Base-by-base conservation (phyloP, 2,113 vertebrate species). In the Bucco capensis region DNA sequence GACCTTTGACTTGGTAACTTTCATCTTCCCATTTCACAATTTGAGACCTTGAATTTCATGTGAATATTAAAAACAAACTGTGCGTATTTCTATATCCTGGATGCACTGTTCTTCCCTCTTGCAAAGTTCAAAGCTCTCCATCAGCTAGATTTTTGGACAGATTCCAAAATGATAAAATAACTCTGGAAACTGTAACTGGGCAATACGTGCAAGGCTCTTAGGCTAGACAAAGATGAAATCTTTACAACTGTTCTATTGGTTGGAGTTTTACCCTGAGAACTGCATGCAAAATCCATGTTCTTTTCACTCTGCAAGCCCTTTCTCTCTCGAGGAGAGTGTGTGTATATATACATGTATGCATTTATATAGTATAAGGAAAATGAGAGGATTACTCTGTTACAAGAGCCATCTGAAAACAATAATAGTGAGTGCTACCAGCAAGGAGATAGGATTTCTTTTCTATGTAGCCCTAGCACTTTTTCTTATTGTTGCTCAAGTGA, bases 101-200 rank as follows among this genome's bases (percentile, higher is more conserved):
- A 77, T 75, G 50, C 33, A 28, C 5, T 4, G 15, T 57, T 53
- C 58, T 72, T 90, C 77, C 61, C 47, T 72, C 72, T 60, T 47
- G 40, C 74, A 40, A 82, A 87, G 62, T 90, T 84, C 65, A 93
- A 67, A 92, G 86, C 74, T 56, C 73, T 60, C 65, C 24, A 50
- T 46, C 73, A 80, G 51, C 23, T n/a, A n/a, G 35, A 22, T 42
- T 83, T 90, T 19, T 71, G 76, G 76, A 38, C n/a, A 47, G 62
- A 38, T 21, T 93, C 78, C 0, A 8, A 85, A 53, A 79, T 46
- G 22, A 79, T 76, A 73, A 82, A 85, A 53, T 19, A 51, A 51
- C 33, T 46, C 33, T 79, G 71, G 57, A n/a, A 87, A 31, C 49
- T 38, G 3, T 33, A 64, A 47, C 35, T 24, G 67, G 46, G 64